Evolutionary conservation across 2,888 invertebrate genomes (phyloP), one percentile per base, ranked within the genome.

Genomic region (Capitulum mitella): DNA sequence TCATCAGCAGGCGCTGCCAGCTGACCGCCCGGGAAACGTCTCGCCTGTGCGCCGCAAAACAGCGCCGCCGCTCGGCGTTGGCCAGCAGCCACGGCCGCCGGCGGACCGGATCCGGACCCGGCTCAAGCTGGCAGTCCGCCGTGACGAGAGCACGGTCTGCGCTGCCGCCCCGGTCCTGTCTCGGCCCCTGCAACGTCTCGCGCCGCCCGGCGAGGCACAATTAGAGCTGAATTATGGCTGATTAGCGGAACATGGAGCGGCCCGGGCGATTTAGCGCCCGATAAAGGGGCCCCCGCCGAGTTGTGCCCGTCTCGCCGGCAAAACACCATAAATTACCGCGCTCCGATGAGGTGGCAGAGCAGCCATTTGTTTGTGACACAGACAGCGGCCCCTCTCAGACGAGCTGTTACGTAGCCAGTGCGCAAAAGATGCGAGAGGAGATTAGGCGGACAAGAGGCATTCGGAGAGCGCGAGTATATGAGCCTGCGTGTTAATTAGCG

Each of bases 301-400:
- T 1, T 6, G n/a, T n/a, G 58, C n/a, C 58, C 8, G n/a, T n/a
- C 26, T n/a, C n/a, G 10, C 58, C n/a, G 58, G n/a, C 58, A 58
- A 58, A 58, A 58, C 58, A 58, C n/a, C 58, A n/a, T 58, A 58
- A 58, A 58, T 58, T 29, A 29, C 58, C 58, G 58, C 58, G n/a
- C 10, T n/a, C 58, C 58, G 29, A 58, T 58, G 29, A 58, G 58
- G 8, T 29, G 58, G 58, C 58, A 29, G 58, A 26, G 51, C 51
- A 29, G 58, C 58, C n/a, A 58, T 58, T 58, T 58, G 58, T 10
- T n/a, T 58, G 58, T 29, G 58, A 58, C 58, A 8, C n/a, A 6
- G n/a, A 51, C n/a, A 12, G 58, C n/a, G 29, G 10, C n/a, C n/a
- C n/a, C 5, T 29, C 8, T n/a, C 10, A 10, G 29, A n/a, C 6